Evolutionary conservation across 2,797 vertebrate species (phyloP).

Genomic region (Lutjanus argentimaculatus): DNA sequence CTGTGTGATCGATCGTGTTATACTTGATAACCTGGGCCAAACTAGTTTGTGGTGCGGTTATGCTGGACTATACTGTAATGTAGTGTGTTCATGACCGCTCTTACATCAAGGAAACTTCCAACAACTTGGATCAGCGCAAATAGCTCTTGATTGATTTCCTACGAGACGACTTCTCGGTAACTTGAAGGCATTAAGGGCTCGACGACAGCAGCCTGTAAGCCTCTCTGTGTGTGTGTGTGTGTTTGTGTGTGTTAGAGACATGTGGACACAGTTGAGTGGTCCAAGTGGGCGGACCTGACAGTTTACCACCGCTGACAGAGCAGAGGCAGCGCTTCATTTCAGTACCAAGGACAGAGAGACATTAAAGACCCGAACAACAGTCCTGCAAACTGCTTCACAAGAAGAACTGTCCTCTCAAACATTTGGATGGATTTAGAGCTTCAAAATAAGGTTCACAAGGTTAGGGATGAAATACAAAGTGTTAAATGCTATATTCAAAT

Average conservation of each 20-base stretch:
- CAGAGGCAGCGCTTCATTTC: conserved; percentile 17
- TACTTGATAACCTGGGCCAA: too few relatives aligned
- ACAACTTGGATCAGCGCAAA: not conserved
- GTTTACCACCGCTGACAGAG: not conserved
- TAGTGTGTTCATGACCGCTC: too few relatives aligned
- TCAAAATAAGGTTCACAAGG: not conserved
- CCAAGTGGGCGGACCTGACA: conserved; percentile 44
- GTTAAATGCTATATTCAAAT: not conserved
- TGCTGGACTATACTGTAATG: not conserved
- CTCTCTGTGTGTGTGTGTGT: too few relatives aligned
- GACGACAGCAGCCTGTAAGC: not conserved
- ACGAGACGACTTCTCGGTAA: conserved; percentile 47
- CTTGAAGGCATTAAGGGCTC: conserved; percentile 34
- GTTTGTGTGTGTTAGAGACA: not conserved
- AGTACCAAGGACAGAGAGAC: conserved; percentile 69
- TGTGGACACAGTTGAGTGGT: not conserved
- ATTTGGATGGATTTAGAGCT: not conserved
- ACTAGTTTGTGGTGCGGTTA: not conserved
- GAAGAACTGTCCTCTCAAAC: too few relatives aligned
- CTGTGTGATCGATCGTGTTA: not conserved
- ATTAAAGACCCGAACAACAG: too few relatives aligned
- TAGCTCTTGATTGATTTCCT: conserved; percentile 9
- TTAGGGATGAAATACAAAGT: not conserved
- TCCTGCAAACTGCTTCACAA: too few relatives aligned
- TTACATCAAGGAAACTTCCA: not conserved